These are phyloP conservation scores for Monoplex corrugatus DNA, from an alignment of 2,888 invertebrate genomes.

Conservation along the genomic window DNA sequence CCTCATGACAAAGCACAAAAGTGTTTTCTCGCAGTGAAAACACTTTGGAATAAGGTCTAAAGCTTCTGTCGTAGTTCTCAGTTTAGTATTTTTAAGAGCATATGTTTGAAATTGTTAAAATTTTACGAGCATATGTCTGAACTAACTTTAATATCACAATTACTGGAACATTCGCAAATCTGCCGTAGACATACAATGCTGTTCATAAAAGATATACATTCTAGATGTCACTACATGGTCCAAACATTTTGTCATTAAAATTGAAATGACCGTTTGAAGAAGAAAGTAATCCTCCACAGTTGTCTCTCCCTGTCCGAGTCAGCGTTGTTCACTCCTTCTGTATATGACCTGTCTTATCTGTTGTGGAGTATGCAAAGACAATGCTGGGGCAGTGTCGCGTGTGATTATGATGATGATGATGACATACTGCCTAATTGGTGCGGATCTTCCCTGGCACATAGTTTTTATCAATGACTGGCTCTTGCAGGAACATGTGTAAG, in stretches of 20 bases:
- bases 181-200: too few relatives aligned
- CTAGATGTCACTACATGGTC: too few relatives aligned
- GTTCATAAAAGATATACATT: not conserved
- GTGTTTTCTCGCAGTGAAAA: not conserved
- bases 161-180: too few relatives aligned
- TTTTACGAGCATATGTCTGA: not conserved
- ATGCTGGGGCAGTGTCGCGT: not conserved
- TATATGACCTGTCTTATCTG: not conserved
- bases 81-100: not conserved
- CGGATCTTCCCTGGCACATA: slow-evolving; percentile 99
- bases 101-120: not conserved
- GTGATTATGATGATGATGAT: not conserved
- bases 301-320: not conserved
- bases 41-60: not conserved
- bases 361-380: not conserved
- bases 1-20: not conserved
- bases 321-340: not conserved
- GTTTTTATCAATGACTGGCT: slow-evolving; percentile 98
- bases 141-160: too few relatives aligned
- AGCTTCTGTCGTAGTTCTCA: not conserved
- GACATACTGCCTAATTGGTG: slow-evolving; percentile 68
- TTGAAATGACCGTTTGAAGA: not conserved
- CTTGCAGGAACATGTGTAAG: slow-evolving; percentile 99
- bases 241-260: not conserved
- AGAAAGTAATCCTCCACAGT: too few relatives aligned